Percentiles rank a stretch among this genome's conserved stretches.
Conservation (phyloP, 2,113 vertebrate genomes). For the Epinephelus cyanopodus region DNA sequence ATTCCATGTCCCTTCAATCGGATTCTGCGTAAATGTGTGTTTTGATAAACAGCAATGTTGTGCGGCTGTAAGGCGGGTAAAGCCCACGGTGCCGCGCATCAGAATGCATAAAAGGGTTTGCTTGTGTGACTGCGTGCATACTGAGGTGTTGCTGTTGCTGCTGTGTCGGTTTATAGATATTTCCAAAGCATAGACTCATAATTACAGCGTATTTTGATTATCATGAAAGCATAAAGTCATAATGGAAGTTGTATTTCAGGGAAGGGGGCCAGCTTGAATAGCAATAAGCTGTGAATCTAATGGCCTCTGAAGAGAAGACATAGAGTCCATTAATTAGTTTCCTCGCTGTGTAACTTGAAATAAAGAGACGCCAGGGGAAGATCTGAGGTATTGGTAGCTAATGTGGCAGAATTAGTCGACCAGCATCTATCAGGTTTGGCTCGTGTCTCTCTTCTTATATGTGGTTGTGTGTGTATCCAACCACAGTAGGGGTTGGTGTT, state of each 20-base stretch:
- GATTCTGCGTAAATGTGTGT: conserved; percentile 33
- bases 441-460: conserved; percentile 12
- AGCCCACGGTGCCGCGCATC: conserved; percentile 12
- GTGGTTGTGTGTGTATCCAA: neutral
- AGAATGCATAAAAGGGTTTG: conserved; percentile 37
- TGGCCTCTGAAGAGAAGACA: conserved; percentile 59
- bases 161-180: conserved; percentile 23
- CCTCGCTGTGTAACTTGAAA: conserved; percentile 52
- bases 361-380: conserved; percentile 48
- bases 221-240: conserved; percentile 47
- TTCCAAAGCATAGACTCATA: conserved; percentile 52
- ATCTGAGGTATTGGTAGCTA: conserved; percentile 50
- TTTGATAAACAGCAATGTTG: conserved; percentile 33
- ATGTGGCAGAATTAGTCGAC: conserved; percentile 49
- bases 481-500: conserved; percentile 27
- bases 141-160: conserved; percentile 20
- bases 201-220: conserved; percentile 62
- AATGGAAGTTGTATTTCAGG: conserved; percentile 63
- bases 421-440: conserved; percentile 38
- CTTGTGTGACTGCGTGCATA: conserved; percentile 23
- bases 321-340: conserved; percentile 67
- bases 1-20: neutral
- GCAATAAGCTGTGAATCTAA: conserved; percentile 62
- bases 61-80: neutral
- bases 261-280: conserved; percentile 43